Percentiles rank a stretch among this genome's conserved stretches.
phyloP scores from a whole-genome alignment of 1,140 invertebrate genomes.

The Hyles euphorbiae region DNA sequence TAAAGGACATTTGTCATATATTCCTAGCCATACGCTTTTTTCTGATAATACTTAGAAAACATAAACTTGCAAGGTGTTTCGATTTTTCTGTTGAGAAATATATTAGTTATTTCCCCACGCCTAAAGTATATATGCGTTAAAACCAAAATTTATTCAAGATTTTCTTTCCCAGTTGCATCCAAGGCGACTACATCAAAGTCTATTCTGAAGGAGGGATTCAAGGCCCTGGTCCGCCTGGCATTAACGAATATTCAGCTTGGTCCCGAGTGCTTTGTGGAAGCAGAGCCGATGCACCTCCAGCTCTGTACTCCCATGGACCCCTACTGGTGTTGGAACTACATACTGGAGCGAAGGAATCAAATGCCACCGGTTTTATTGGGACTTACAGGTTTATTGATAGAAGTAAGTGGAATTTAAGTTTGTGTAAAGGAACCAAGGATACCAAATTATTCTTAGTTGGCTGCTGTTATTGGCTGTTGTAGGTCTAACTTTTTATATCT shows the following conservation, averaged over 20 bases:
- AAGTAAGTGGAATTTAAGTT: constrained; percentile 77
- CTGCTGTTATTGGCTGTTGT: too few relatives aligned
- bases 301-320: constrained; percentile 87
- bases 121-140: too few relatives aligned
- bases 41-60: too few relatives aligned
- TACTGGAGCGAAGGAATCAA: constrained; percentile 70
- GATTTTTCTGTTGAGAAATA: too few relatives aligned
- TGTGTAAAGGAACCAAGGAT: too few relatives aligned
- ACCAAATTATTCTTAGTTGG: too few relatives aligned
- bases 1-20: too few relatives aligned
- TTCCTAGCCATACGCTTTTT: too few relatives aligned
- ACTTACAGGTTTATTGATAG: constrained; percentile 88
- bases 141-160: not conserved
- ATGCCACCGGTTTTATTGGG: constrained; percentile 85
- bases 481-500: too few relatives aligned
- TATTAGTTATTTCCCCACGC: too few relatives aligned
- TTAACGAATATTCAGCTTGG: constrained; percentile 89
- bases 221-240: constrained; percentile 73
- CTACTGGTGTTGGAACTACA: constrained; percentile 89
- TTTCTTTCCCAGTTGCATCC: constrained; percentile 79
- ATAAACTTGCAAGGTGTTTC: too few relatives aligned
- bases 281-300: constrained; percentile 82
- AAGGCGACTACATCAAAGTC: constrained; percentile 86
- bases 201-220: constrained; percentile 80
- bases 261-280: constrained; percentile 86